A percentile compares a stretch with the other conserved stretches of the same genome.
Evolutionary conservation across 2,113 vertebrate genomes (phyloP).

Genomic region (Garra rufa): DNA sequence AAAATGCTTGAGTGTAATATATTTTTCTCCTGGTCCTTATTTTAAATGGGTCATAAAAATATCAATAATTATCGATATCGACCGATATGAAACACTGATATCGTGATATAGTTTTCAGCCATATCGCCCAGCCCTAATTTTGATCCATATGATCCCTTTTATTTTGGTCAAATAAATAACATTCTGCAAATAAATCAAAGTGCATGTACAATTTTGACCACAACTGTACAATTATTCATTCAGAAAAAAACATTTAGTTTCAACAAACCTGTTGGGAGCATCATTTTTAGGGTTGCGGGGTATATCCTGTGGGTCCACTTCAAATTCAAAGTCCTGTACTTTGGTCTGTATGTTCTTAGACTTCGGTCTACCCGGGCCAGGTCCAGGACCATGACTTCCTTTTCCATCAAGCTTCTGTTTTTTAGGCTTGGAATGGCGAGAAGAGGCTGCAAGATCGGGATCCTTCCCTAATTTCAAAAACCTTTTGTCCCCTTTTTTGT

Average conservation of each 20-base stretch:
- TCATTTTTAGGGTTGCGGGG: constrained; percentile 98
- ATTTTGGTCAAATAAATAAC: no score
- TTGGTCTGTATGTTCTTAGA: constrained; percentile 95
- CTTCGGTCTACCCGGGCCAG: constrained; percentile 93
- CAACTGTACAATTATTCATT: neutral
- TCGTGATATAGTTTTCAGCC: no score
- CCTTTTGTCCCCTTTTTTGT: constrained; percentile 96
- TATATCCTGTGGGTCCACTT: constrained; percentile 93
- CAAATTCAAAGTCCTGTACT: constrained; percentile 96
- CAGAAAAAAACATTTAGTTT: neutral
- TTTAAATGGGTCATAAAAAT: no score
- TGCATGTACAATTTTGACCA: no score
- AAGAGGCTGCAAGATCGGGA: constrained; percentile 85
- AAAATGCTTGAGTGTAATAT: no score
- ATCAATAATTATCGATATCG: no score
- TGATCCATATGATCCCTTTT: no score
- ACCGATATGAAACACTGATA: no score
- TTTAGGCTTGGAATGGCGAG: constrained; percentile 94
- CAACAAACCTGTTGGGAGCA: constrained; percentile 90
- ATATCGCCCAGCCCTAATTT: no score
- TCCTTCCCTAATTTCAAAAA: constrained; percentile 93
- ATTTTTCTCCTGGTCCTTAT: no score
- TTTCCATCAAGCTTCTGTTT: constrained; percentile 96
- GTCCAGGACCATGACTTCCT: constrained; percentile 86
- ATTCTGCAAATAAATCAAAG: no score